A percentile compares a stretch with the other conserved stretches of the same genome.
Evolutionary conservation across 2,888 invertebrate genomes (phyloP).

Genomic region (Acanthosepion pharaonis): DNA sequence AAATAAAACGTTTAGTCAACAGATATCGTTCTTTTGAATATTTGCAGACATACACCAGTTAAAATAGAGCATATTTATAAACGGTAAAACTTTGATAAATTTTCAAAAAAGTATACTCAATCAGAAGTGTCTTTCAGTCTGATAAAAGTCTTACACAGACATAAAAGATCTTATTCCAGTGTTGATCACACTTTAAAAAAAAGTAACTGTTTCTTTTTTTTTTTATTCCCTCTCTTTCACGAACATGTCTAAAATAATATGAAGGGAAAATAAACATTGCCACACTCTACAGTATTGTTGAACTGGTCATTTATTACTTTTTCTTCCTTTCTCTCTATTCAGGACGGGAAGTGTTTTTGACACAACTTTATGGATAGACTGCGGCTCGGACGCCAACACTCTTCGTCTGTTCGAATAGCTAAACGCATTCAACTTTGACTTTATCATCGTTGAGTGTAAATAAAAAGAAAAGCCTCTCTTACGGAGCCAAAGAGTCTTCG

Average conservation of each 20-base stretch:
- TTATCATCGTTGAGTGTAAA: neutral
- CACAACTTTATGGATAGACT: neutral
- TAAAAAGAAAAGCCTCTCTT: neutral
- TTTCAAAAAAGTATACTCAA: too few relatives aligned
- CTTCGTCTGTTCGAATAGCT: neutral
- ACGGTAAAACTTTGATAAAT: too few relatives aligned
- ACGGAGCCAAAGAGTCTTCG: neutral
- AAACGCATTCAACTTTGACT: neutral
- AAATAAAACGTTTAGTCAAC: too few relatives aligned
- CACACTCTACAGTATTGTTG: neutral
- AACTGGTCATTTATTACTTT: neutral
- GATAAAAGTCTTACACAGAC: too few relatives aligned
- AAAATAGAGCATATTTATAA: too few relatives aligned
- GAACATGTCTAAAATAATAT: neutral
- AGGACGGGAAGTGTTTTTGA: neutral
- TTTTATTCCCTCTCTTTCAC: neutral
- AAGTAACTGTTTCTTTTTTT: too few relatives aligned
- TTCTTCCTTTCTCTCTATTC: neutral
- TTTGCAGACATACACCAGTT: too few relatives aligned
- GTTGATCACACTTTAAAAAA: too few relatives aligned
- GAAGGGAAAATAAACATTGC: neutral
- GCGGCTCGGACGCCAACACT: neutral
- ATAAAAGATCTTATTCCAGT: too few relatives aligned
- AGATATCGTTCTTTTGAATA: too few relatives aligned
- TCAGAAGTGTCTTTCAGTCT: too few relatives aligned